Evolutionary conservation across 2,888 invertebrate genomes (phyloP).

Genomic region (Drosophila eohydei): DNA sequence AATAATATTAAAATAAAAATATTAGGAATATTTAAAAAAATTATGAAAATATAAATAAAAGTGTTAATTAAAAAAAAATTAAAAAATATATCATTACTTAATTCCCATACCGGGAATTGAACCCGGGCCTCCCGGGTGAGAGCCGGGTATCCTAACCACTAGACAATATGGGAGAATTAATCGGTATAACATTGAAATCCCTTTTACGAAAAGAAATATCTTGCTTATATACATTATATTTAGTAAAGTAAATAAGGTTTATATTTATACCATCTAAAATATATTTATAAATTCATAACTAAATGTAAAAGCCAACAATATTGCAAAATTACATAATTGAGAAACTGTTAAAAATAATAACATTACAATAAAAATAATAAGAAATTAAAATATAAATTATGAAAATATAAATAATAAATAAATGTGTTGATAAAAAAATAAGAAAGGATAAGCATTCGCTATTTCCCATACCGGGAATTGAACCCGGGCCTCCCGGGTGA

Average conservation of each 20-base stretch:
- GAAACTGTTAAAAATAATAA: neutral
- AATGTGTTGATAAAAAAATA: neutral
- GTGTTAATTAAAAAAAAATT: neutral
- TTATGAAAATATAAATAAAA: neutral
- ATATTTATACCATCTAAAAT: neutral
- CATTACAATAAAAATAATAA: neutral
- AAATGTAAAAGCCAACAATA: neutral
- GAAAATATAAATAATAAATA: neutral
- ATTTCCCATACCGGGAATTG: constrained; percentile 73
- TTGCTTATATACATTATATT: neutral
- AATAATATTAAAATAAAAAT: neutral
- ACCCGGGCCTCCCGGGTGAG: constrained; percentile 76
- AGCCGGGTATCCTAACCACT: constrained; percentile 76
- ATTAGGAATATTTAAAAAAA: neutral
- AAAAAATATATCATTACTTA: neutral
- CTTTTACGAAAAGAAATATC: neutral
- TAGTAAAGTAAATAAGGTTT: neutral
- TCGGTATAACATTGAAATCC: neutral
- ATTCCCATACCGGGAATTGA: constrained; percentile 53
- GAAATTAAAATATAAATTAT: neutral
- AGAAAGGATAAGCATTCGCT: neutral
- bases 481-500: constrained; percentile 75
- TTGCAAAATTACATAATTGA: too few relatives aligned
- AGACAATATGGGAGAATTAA: constrained; percentile 66
- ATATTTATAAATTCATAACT: neutral